Percentiles rank a stretch among this genome's conserved stretches.
Conservation (phyloP, 2,888 invertebrate genomes). For the Andrena dorsata region DNA sequence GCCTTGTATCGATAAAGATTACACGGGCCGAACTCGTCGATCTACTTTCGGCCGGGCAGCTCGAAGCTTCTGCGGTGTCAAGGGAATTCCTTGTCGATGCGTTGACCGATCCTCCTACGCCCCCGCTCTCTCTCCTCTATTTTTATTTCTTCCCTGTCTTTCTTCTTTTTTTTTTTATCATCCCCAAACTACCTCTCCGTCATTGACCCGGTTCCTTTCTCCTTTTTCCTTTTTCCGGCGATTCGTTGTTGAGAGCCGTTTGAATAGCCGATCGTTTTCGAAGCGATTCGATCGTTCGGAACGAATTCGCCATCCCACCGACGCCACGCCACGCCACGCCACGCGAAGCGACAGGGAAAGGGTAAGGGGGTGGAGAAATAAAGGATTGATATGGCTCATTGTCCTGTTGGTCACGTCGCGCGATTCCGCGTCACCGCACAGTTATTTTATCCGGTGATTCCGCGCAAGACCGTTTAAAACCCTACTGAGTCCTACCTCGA, state of each 20-base stretch:
- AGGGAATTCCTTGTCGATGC: slow-evolving; percentile 49
- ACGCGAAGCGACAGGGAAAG: background rate
- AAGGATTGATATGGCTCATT: slow-evolving; percentile 63
- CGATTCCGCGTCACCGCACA: slow-evolving; percentile 40
- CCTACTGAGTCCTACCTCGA: slow-evolving; percentile 31
- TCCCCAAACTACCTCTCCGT: slow-evolving; percentile 44
- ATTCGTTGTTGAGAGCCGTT: slow-evolving; percentile 58
- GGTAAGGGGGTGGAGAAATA: slow-evolving; percentile 19
- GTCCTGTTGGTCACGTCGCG: slow-evolving; percentile 61
- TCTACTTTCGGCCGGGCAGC: slow-evolving; percentile 57
- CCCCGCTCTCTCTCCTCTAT: background rate
- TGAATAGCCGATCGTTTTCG: slow-evolving; percentile 65
- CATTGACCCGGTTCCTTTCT: slow-evolving; percentile 35
- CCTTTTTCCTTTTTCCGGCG: slow-evolving; percentile 16
- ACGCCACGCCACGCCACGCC: background rate
- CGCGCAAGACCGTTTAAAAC: slow-evolving; percentile 46
- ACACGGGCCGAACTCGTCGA: slow-evolving; percentile 61
- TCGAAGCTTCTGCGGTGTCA: slow-evolving; percentile 62
- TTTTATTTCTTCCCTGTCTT: slow-evolving; percentile 30
- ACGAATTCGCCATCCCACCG: slow-evolving; percentile 50
- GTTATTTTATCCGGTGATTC: slow-evolving; percentile 47
- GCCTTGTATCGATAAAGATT: slow-evolving; percentile 73
- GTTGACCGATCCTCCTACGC: slow-evolving; percentile 11
- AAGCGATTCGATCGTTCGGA: slow-evolving; percentile 63
- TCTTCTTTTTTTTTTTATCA: slow-evolving; percentile 25